Evolutionary conservation across 2,888 invertebrate species (phyloP).

Genomic region (Electrophaes corylata): DNA sequence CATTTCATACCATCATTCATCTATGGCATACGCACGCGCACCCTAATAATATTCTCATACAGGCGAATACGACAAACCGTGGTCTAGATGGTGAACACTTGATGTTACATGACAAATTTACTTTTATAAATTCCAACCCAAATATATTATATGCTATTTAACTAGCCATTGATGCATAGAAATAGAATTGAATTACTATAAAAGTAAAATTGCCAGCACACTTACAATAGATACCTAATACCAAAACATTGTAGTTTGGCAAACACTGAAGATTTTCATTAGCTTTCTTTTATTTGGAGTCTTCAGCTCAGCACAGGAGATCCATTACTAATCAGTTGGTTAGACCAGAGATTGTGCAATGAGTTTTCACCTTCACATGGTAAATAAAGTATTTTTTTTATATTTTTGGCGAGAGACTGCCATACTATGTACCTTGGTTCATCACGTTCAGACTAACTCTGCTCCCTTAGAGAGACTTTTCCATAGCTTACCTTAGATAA

Average conservation of each 20-base stretch:
- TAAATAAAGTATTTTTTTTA: not conserved
- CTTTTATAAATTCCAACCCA: conserved; percentile 19
- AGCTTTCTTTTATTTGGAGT: conserved; percentile 22
- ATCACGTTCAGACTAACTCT: conserved; percentile 29
- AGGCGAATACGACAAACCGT: conserved; percentile 20
- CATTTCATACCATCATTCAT: not conserved
- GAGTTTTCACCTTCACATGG: not conserved
- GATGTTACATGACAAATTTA: conserved; percentile 17
- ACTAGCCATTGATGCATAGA: not conserved
- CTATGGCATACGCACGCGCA: not conserved
- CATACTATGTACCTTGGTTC: conserved; percentile 24
- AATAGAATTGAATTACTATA: conserved; percentile 6
- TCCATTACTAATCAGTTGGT: conserved; percentile 21
- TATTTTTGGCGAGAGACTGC: conserved; percentile 8
- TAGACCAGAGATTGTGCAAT: conserved; percentile 24
- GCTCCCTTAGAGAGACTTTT: conserved; percentile 41
- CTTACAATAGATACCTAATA: conserved; percentile 51
- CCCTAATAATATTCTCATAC: conserved; percentile 1
- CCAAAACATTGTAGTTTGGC: conserved; percentile 26
- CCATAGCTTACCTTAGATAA: conserved; percentile 57
- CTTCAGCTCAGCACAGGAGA: conserved; percentile 29
- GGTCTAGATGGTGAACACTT: conserved; percentile 27
- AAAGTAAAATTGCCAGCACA: conserved; percentile 54
- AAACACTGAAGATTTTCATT: conserved; percentile 32
- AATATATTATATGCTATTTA: not conserved